phyloP scores from a whole-genome alignment of 2,888 invertebrate genomes.

The Sesia apiformis region DNA sequence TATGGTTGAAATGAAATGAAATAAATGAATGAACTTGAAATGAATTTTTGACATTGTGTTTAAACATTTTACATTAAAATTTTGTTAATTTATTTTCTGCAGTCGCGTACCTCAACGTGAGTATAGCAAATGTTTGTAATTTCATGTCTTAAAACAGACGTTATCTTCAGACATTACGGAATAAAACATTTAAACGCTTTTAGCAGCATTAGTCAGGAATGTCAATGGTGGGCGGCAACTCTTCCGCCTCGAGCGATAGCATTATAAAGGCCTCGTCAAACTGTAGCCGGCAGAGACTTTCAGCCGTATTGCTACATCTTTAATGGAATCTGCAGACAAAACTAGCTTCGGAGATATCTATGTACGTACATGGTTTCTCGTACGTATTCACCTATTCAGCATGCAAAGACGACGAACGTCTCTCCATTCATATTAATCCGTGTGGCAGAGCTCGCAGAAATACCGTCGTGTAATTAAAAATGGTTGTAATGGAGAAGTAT shows the following conservation, averaged over 20 bases:
- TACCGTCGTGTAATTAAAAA: no score
- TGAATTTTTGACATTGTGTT: no score
- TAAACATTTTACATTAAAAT: no score
- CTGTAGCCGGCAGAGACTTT: neutral
- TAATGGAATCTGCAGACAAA: neutral
- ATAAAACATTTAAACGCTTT: constrained; percentile 15
- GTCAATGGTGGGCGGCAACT: constrained; percentile 13
- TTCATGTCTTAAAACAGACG: no score
- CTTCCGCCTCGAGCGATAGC: constrained; percentile 15
- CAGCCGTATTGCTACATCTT: neutral
- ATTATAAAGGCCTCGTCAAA: constrained; percentile 17
- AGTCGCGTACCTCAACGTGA: no score
- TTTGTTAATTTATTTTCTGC: no score
- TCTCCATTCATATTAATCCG: neutral
- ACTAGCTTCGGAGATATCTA: neutral
- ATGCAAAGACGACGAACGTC: neutral
- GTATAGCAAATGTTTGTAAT: no score
- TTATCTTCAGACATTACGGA: no score
- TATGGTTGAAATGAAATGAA: no score
- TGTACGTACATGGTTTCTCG: neutral
- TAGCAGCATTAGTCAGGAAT: constrained; percentile 12
- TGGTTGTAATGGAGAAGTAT: no score
- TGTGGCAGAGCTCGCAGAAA: no score
- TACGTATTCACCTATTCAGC: neutral
- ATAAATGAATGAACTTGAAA: no score